Conservation (phyloP, 2,888 invertebrate species). For the Taenaris catops region DNA sequence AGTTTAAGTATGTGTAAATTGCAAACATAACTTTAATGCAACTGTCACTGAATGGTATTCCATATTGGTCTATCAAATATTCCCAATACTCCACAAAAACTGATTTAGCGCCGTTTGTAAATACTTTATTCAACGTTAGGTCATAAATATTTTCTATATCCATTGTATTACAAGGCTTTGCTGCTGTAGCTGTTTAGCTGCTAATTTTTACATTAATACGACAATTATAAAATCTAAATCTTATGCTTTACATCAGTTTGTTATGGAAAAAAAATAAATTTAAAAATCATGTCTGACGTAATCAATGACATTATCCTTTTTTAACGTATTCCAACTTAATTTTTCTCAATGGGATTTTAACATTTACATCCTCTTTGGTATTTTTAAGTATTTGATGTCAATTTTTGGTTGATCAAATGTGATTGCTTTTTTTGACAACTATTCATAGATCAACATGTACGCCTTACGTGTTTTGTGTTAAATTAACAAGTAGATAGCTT, state of each 20-base stretch:
- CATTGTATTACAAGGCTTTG: slow-evolving; percentile 25
- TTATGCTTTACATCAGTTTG: slow-evolving; percentile 1
- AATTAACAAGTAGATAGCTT: too few species aligned
- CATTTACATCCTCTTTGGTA: too few species aligned
- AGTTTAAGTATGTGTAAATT: slow-evolving; percentile 42
- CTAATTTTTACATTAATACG: too few species aligned
- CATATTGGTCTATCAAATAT: slow-evolving; percentile 37
- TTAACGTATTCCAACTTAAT: neutral
- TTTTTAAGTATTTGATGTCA: too few species aligned
- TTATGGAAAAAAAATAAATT: slow-evolving; percentile 2
- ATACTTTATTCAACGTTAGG: slow-evolving; percentile 22
- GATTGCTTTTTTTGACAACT: too few species aligned
- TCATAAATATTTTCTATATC: slow-evolving; percentile 25
- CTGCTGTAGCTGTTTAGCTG: too few species aligned
- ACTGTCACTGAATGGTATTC: slow-evolving; percentile 36
- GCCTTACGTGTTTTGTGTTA: too few species aligned
- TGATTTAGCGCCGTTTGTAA: slow-evolving; percentile 29
- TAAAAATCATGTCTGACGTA: slow-evolving; percentile 2
- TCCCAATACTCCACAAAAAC: slow-evolving; percentile 31
- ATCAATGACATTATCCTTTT: slow-evolving; percentile 6
- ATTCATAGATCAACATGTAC: too few species aligned
- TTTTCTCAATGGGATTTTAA: too few species aligned
- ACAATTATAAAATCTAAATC: neutral
- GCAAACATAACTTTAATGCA: slow-evolving; percentile 38
- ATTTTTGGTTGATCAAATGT: too few species aligned